Evolutionary conservation across 2,888 invertebrate genomes (phyloP), one percentile per base, ranked within the genome.

Genomic region (Hydrotaea cyrtoneurina): DNA sequence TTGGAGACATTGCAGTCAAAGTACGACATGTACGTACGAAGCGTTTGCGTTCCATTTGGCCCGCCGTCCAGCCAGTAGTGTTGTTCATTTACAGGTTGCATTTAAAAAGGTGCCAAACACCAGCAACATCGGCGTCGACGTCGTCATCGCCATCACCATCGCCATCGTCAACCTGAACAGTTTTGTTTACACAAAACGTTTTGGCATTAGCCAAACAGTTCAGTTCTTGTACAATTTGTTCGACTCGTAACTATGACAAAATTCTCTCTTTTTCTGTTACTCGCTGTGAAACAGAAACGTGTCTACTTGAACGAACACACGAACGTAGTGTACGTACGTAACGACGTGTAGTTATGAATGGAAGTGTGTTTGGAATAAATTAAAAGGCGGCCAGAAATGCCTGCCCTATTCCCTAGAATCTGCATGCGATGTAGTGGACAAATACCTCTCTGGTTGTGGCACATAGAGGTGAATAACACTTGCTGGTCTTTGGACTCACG

Each of bases 331-430:
- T 66, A 43, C 46, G 26, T 62, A 4, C 23, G 69, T 15, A 21
- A 11, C 7, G 21, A 76, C 73, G 80, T 72, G 57, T 36, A 43
- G 39, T 75, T 59, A 81, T 79, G 75, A 81, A 76, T 76, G 57
- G 76, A 19, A 1, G 4, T 79, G 85, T 82, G 85, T 77, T 69
- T 73, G 77, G 85, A 82, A 85, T 85, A 85, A 31, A 57, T 85
- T 82, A 85, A 66, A 62, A 62, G 46, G 69, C 15, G 46, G 21
- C 43, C 8, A 66, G 21, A 69, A 69, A 69, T 69, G 69, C 69
- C 69, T 69, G 69, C 69, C 69, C 69, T 69, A 69, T 69, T 69
- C 69, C 69, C 23, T 69, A 46, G 69, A 69, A 69, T 23, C 39
- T 15, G 31, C 31, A 8, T 59, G 13, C n/a, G 50, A 15, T 2